A percentile compares a stretch with the other conserved stretches of the same genome.
phyloP scores from a whole-genome alignment of 2,888 invertebrate species.

The Apamea anceps region DNA sequence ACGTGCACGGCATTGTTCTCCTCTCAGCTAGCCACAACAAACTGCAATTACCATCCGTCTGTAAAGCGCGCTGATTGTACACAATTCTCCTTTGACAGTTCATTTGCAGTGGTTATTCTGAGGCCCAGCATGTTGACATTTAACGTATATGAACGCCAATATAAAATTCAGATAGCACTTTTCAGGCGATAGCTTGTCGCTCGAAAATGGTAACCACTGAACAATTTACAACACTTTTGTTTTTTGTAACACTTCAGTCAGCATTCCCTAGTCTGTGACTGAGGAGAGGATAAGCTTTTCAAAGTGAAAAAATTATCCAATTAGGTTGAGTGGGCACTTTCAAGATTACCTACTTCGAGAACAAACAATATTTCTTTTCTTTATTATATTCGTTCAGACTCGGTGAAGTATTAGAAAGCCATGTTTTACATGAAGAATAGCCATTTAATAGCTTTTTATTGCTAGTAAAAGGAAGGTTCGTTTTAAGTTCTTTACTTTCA shows the following conservation, averaged over 20 bases:
- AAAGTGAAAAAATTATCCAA: conserved; percentile 58
- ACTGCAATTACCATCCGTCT: conserved; percentile 35
- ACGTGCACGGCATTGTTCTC: conserved; percentile 22
- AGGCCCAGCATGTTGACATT: neutral
- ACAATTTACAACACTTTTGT: conserved; percentile 33
- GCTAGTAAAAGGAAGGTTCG: conserved; percentile 17
- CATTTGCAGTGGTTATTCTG: conserved; percentile 18
- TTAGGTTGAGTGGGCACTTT: conserved; percentile 59
- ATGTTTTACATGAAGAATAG: conserved; percentile 35
- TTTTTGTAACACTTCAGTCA: conserved; percentile 35
- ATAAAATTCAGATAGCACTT: neutral
- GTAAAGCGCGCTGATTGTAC: conserved; percentile 22
- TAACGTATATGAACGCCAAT: neutral
- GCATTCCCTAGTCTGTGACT: conserved; percentile 27
- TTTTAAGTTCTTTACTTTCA: conserved; percentile 17
- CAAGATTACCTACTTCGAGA: conserved; percentile 58
- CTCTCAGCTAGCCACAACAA: conserved; percentile 37
- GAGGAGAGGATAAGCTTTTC: conserved; percentile 42
- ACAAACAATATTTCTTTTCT: conserved; percentile 63
- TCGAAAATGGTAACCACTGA: conserved; percentile 20
- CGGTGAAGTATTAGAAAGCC: conserved; percentile 32
- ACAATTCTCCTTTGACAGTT: conserved; percentile 26
- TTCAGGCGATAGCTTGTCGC: conserved; percentile 2
- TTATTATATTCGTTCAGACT: conserved; percentile 53
- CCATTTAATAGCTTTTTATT: conserved; percentile 44